phyloP scores from a whole-genome alignment of 2,888 invertebrate genomes.

The Cheilosia vernalis region DNA sequence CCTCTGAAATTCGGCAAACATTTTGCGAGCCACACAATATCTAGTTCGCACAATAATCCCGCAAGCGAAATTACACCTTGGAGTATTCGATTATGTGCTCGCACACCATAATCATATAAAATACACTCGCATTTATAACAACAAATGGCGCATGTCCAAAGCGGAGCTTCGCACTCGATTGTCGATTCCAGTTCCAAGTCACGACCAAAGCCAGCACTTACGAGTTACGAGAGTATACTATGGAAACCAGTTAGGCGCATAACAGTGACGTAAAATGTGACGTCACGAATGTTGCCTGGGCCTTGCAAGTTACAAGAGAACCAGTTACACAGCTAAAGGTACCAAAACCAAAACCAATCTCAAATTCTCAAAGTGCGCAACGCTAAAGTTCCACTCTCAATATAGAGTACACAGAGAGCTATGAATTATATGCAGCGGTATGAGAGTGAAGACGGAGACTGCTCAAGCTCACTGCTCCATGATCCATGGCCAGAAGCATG shows the following conservation, averaged over 20 bases:
- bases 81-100: slow-evolving; percentile 10
- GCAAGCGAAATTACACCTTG: slow-evolving; percentile 26
- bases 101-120: not conserved
- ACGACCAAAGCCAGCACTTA: slow-evolving; percentile 34
- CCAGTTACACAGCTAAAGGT: slow-evolving; percentile 38
- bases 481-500: slow-evolving; percentile 27
- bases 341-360: slow-evolving; percentile 1
- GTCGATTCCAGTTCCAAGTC: slow-evolving; percentile 45
- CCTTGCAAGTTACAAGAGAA: slow-evolving; percentile 16
- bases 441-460: slow-evolving; percentile 41
- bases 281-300: slow-evolving; percentile 60
- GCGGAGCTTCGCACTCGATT: slow-evolving; percentile 57
- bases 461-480: not conserved
- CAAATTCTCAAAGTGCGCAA: slow-evolving; percentile 53
- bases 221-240: slow-evolving; percentile 20
- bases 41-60: slow-evolving; percentile 37
- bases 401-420: not conserved
- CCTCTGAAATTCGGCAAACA: slow-evolving; percentile 8
- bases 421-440: slow-evolving; percentile 49
- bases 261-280: slow-evolving; percentile 59
- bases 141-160: slow-evolving; percentile 70
- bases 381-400: slow-evolving; percentile 48
- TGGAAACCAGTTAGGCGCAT: slow-evolving; percentile 43
- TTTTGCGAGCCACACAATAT: slow-evolving; percentile 26
- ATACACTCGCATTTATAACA: slow-evolving; percentile 9